Percentiles rank a stretch among this genome's conserved stretches.
Evolutionary conservation across 2,797 vertebrate species (phyloP).

Genomic region (Acomys russatus): DNA sequence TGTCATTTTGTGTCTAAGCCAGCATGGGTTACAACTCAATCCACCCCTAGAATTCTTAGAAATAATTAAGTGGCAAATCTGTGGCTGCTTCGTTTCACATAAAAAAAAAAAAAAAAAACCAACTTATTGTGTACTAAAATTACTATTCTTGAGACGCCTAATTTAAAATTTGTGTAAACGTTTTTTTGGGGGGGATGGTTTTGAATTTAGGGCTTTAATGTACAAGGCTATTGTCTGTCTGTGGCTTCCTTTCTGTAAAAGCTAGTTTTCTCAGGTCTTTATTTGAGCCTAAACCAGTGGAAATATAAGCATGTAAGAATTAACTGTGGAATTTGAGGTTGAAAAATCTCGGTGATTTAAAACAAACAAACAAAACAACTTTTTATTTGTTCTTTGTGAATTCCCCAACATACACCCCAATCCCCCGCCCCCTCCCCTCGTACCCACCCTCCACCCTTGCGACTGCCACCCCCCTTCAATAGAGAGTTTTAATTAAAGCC

Average conservation of each 20-base stretch:
- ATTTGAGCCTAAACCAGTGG: neutral
- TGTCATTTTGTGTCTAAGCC: neutral
- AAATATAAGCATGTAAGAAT: neutral
- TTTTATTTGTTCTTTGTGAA: too few relatives aligned
- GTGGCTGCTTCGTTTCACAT: neutral
- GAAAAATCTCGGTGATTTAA: neutral
- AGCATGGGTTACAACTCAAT: neutral
- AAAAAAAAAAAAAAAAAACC: too few relatives aligned
- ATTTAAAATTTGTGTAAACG: neutral
- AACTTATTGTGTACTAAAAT: neutral
- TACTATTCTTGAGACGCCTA: neutral
- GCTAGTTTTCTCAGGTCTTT: neutral
- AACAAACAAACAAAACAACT: too few relatives aligned
- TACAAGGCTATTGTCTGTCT: neutral
- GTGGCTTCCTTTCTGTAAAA: neutral
- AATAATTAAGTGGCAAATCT: neutral
- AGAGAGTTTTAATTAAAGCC: too few relatives aligned
- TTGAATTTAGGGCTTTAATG: neutral
- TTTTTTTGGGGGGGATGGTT: neutral
- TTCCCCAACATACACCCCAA: too few relatives aligned
- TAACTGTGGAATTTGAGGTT: neutral
- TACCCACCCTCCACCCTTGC: too few relatives aligned
- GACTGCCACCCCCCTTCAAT: too few relatives aligned
- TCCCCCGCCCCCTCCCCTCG: too few relatives aligned
- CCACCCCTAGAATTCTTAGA: neutral